A percentile compares a stretch with the other conserved stretches of the same genome.
These are phyloP conservation scores for Leptodactylus fallax DNA, from an alignment of 2,797 vertebrate genomes.

Conservation along the genomic window DNA sequence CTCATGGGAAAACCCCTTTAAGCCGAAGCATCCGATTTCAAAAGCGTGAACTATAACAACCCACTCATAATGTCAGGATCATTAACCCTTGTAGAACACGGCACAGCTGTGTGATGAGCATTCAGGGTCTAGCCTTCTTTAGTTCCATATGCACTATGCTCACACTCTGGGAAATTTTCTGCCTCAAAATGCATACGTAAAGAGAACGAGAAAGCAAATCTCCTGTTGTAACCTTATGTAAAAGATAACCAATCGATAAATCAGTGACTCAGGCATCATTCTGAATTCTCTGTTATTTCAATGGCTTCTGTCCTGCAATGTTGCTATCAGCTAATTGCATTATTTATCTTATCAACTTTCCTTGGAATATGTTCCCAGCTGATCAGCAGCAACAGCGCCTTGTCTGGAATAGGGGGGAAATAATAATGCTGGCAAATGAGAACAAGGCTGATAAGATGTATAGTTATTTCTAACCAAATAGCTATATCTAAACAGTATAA, in stretches of 20 bases:
- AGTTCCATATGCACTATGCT: neutral
- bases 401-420: slow-evolving; percentile 50
- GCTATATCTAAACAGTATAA: slow-evolving; percentile 64
- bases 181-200: slow-evolving; percentile 1
- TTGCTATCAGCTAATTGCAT: slow-evolving; percentile 49
- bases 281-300: slow-evolving; percentile 11
- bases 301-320: slow-evolving; percentile 12
- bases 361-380: slow-evolving; percentile 27
- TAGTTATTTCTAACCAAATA: slow-evolving; percentile 44
- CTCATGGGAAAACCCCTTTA: neutral
- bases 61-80: neutral
- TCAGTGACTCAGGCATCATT: neutral
- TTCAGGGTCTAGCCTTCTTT: neutral
- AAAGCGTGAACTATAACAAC: neutral
- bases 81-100: neutral
- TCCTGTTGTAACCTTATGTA: neutral
- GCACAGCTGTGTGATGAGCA: neutral
- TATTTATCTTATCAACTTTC: slow-evolving; percentile 56
- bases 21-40: neutral
- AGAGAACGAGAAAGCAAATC: too few species aligned
- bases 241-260: slow-evolving; percentile 40
- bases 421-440: accelerated
- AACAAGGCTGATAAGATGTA: slow-evolving; percentile 43
- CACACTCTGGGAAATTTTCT: neutral
- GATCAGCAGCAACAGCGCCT: slow-evolving; percentile 19